These are phyloP conservation scores for Muscicapa striata DNA, from an alignment of 2,797 vertebrate species.

Conservation along the genomic window DNA sequence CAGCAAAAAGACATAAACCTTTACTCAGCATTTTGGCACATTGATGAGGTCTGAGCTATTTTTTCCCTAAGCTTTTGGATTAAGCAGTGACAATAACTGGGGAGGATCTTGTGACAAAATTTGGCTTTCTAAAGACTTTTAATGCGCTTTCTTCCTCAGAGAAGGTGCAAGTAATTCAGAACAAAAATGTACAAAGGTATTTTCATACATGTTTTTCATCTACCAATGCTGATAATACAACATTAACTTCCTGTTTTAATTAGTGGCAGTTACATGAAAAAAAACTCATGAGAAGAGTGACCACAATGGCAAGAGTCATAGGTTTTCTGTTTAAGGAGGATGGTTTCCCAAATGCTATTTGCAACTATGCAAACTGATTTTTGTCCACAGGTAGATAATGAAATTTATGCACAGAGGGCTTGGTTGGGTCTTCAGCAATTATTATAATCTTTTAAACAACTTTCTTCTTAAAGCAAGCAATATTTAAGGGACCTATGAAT, in stretches of 20 bases:
- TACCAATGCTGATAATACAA: not conserved
- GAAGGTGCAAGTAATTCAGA: not conserved
- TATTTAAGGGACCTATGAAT: not conserved
- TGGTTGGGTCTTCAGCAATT: not conserved
- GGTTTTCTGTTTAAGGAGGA: not conserved
- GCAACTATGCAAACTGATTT: not conserved
- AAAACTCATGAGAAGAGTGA: not conserved
- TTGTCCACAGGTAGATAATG: not conserved
- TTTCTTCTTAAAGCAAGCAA: not conserved
- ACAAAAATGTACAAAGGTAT: not conserved
- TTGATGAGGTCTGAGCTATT: not conserved
- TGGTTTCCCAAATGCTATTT: not conserved
- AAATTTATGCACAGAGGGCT: not conserved
- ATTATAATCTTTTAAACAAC: not conserved
- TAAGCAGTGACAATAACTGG: not conserved
- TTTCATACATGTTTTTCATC: not conserved
- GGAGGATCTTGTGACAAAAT: not conserved
- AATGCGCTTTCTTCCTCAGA: not conserved
- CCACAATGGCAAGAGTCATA: not conserved
- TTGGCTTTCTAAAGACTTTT: not conserved
- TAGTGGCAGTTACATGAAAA: not conserved
- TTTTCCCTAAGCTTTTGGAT: constrained; percentile 10
- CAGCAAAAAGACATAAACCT: not conserved
- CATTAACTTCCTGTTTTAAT: not conserved
- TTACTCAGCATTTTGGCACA: constrained; percentile 23